Conservation (phyloP, 1,140 invertebrate genomes). For the Paraescarpia echinospica region DNA sequence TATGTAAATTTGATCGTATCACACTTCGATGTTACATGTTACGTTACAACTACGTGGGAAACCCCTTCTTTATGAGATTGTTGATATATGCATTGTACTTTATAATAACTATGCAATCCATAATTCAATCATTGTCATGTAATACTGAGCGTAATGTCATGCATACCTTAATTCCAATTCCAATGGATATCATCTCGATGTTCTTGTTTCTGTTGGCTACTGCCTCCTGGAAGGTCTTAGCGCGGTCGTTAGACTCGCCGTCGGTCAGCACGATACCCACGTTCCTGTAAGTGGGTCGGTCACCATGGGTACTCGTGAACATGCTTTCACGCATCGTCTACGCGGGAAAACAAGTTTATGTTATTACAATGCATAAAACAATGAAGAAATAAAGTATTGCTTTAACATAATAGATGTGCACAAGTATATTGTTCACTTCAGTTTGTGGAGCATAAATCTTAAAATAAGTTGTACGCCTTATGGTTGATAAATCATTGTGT, state of each 20-base stretch:
- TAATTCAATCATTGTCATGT: not conserved
- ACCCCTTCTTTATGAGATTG: too few relatives aligned
- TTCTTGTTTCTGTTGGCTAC: not conserved
- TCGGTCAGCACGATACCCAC: constrained; percentile 51
- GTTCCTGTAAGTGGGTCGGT: constrained; percentile 40
- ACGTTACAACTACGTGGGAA: too few relatives aligned
- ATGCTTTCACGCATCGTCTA: constrained; percentile 32
- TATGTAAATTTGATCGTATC: not conserved
- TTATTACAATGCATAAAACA: not conserved
- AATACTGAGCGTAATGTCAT: not conserved
- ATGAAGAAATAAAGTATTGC: too few relatives aligned
- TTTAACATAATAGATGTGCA: too few relatives aligned
- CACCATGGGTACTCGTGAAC: constrained; percentile 34
- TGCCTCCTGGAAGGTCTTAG: constrained; percentile 19
- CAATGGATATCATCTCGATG: constrained; percentile 22
- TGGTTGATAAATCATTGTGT: too few relatives aligned
- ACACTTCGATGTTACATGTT: too few relatives aligned
- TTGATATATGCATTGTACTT: not conserved
- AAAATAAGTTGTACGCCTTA: too few relatives aligned
- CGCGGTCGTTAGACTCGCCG: constrained; percentile 42
- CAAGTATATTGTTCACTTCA: too few relatives aligned
- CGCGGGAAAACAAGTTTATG: not conserved
- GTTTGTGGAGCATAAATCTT: too few relatives aligned
- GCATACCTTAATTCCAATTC: not conserved
- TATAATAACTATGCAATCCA: not conserved